A percentile compares a stretch with the other conserved stretches of the same genome.
Conservation (phyloP, 2,888 invertebrate species). For the Caenorhabditis doughertyi region DNA sequence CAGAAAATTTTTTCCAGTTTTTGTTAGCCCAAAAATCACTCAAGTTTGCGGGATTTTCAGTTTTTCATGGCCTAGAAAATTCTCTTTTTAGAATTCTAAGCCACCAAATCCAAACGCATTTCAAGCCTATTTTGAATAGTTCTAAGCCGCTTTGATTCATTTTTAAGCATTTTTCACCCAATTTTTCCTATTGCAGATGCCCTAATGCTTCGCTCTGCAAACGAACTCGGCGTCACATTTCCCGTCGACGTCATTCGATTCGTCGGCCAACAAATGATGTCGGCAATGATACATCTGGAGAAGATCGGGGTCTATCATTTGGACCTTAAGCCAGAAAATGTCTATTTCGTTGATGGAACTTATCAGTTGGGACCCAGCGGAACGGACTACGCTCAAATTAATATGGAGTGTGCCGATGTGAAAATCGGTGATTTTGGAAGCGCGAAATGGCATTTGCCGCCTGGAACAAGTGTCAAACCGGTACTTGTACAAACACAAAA, state of each 20-base stretch:
- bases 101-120: too few relatives aligned
- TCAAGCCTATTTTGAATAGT: too few relatives aligned
- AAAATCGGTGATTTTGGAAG: conserved; percentile 43
- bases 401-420: neutral
- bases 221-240: neutral
- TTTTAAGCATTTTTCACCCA: too few relatives aligned
- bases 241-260: neutral
- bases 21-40: too few relatives aligned
- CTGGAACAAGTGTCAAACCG: neutral
- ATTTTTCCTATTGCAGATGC: neutral
- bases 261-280: conserved; percentile 16
- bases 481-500: conserved; percentile 42
- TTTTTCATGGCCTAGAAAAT: neutral
- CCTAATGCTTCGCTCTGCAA: neutral
- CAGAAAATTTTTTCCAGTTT: too few relatives aligned
- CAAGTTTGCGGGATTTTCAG: too few relatives aligned
- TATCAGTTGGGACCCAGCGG: neutral
- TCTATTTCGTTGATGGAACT: conserved; percentile 7
- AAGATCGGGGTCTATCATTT: conserved; percentile 8
- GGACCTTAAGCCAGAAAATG: conserved; percentile 54
- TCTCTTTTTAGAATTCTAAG: neutral
- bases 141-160: too few relatives aligned
- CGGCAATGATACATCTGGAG: conserved; percentile 20
- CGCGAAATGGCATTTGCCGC: conserved; percentile 12
- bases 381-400: neutral